Conservation (phyloP, 2,888 invertebrate genomes). For the Sisyra nigra region DNA sequence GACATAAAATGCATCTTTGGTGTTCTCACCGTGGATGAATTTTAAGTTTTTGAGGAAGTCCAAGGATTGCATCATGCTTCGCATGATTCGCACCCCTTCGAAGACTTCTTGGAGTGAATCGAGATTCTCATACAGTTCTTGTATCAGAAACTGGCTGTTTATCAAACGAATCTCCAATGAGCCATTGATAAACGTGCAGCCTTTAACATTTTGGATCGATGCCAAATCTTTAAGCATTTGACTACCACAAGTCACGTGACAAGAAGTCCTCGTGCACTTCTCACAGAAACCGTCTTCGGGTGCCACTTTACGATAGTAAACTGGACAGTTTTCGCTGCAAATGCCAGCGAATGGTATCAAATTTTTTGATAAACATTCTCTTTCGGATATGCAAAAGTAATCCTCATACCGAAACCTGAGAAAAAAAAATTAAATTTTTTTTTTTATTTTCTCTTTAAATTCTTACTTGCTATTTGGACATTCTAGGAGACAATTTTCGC, state of each 20-base stretch:
- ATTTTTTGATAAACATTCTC: slow-evolving; percentile 38
- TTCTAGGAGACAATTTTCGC: too few species aligned
- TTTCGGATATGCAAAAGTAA: slow-evolving; percentile 42
- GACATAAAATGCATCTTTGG: slow-evolving; percentile 43
- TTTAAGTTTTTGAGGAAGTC: slow-evolving; percentile 57
- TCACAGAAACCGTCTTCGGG: slow-evolving; percentile 17
- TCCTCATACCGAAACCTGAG: slow-evolving; percentile 2
- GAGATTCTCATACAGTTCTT: slow-evolving; percentile 48
- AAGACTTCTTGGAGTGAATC: slow-evolving; percentile 53
- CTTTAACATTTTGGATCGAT: slow-evolving; percentile 47
- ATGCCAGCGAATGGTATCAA: slow-evolving; percentile 43
- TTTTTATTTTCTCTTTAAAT: too few species aligned
- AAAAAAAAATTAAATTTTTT: neutral
- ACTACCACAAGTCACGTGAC: slow-evolving; percentile 35
- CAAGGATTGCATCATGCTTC: slow-evolving; percentile 52
- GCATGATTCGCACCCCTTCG: slow-evolving; percentile 55
- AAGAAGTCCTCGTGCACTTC: slow-evolving; percentile 18
- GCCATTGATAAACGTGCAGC: slow-evolving; percentile 67
- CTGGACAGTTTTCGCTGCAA: slow-evolving; percentile 53
- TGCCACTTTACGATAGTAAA: slow-evolving; percentile 27
- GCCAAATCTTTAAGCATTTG: slow-evolving; percentile 43
- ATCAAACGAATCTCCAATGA: slow-evolving; percentile 45
- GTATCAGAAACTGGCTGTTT: slow-evolving; percentile 16
- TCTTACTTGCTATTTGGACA: too few species aligned
- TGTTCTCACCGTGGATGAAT: slow-evolving; percentile 45